These are phyloP conservation scores for Drosophila nasuta DNA, from an alignment of 1,140 invertebrate species.

Conservation along the genomic window DNA sequence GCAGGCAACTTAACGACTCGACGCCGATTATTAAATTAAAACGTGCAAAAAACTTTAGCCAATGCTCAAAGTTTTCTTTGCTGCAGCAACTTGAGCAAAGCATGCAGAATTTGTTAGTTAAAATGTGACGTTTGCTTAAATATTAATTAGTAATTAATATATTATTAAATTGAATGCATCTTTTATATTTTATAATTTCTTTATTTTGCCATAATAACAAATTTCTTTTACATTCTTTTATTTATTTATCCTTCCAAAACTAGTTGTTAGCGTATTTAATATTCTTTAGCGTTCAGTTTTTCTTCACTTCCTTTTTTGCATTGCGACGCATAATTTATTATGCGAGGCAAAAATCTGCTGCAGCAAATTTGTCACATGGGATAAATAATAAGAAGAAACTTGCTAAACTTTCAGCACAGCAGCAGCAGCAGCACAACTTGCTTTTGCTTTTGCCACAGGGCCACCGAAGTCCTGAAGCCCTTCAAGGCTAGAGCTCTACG, in stretches of 20 bases:
- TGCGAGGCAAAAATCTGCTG: constrained; percentile 72
- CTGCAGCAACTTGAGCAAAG: neutral
- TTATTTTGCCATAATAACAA: too few relatives aligned
- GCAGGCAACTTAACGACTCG: constrained; percentile 58
- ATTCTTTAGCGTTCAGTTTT: neutral
- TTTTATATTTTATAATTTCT: too few relatives aligned
- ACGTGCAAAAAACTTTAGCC: constrained; percentile 66
- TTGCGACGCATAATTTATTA: constrained; percentile 70
- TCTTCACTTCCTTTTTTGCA: constrained; percentile 27
- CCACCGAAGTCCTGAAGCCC: neutral
- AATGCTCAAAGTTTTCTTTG: constrained; percentile 43
- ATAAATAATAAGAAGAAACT: constrained; percentile 76
- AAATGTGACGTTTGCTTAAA: neutral
- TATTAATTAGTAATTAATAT: neutral
- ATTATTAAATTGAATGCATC: too few relatives aligned
- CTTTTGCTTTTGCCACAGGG: constrained; percentile 28
- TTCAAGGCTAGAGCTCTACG: neutral
- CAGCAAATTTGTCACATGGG: constrained; percentile 81
- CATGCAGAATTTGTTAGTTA: neutral
- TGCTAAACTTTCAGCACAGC: constrained; percentile 56
- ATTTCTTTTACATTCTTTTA: neutral
- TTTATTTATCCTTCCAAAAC: neutral
- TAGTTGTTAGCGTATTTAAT: constrained; percentile 3
- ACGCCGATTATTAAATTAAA: constrained; percentile 79
- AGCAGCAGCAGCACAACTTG: constrained; percentile 4